A percentile compares a stretch with the other conserved stretches of the same genome.
These are phyloP conservation scores for Ecliptopera silaceata DNA, from an alignment of 2,888 invertebrate species.

Conservation along the genomic window DNA sequence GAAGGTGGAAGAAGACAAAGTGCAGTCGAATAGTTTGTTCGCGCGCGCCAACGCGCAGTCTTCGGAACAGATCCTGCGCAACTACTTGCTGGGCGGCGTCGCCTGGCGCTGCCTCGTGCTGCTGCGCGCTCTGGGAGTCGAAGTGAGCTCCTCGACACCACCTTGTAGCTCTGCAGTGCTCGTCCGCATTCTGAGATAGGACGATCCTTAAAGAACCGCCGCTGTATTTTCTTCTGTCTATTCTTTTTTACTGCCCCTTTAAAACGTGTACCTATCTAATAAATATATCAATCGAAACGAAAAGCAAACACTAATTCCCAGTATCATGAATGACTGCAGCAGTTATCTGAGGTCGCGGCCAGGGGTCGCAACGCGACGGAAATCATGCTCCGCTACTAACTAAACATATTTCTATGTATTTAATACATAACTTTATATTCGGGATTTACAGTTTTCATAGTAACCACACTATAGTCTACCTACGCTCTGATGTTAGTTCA, in stretches of 20 bases:
- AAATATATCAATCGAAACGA: slow-evolving; percentile 9
- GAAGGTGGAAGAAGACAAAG: slow-evolving; percentile 37
- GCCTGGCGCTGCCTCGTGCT: slow-evolving; percentile 85
- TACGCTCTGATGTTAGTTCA: no score
- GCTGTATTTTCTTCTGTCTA: no score
- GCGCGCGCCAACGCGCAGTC: slow-evolving; percentile 59
- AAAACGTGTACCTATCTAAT: slow-evolving; percentile 6
- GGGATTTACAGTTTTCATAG: not conserved
- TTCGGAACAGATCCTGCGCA: slow-evolving; percentile 69
- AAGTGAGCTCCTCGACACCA: slow-evolving; percentile 55
- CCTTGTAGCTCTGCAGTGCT: no score
- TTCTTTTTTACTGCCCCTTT: no score
- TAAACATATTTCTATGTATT: not conserved
- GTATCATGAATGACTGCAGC: slow-evolving; percentile 13
- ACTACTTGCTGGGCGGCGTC: slow-evolving; percentile 82
- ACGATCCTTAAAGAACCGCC: no score
- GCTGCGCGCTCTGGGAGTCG: slow-evolving; percentile 82
- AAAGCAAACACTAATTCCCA: slow-evolving; percentile 1
- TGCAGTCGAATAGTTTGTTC: slow-evolving; percentile 60
- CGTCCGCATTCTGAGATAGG: no score
- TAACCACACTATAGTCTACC: no score
- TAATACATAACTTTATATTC: not conserved
- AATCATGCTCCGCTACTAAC: not conserved
- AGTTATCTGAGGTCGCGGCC: slow-evolving; percentile 12
- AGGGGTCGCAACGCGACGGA: slow-evolving; percentile 12